phyloP scores from a whole-genome alignment of 2,113 vertebrate genomes.

The Plectropomus leopardus region DNA sequence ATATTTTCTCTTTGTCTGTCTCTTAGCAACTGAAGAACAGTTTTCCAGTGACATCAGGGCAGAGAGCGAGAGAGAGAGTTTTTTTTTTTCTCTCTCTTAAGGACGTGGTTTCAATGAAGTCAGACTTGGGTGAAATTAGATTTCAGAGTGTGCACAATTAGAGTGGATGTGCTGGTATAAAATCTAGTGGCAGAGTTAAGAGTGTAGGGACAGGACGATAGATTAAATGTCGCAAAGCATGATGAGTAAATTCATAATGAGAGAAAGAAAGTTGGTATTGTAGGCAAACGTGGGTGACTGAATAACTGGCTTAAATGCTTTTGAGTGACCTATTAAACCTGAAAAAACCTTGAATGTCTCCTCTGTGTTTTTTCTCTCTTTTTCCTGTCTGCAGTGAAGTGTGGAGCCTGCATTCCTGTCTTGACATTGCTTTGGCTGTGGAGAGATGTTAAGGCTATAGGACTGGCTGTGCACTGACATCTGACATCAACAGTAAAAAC shows the following conservation, averaged over 20 bases:
- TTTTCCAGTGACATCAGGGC: conserved; percentile 85
- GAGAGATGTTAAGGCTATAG: conserved; percentile 58
- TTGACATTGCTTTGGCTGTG: conserved; percentile 66
- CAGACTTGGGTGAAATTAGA: conserved; percentile 65
- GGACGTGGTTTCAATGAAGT: conserved; percentile 69
- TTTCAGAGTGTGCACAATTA: conserved; percentile 58
- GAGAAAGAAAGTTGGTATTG: background rate
- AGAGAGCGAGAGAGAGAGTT: conserved; percentile 56
- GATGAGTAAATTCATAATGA: conserved; percentile 10
- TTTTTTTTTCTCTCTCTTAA: conserved; percentile 47
- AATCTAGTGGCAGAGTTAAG: conserved; percentile 5
- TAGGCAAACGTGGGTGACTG: conserved; percentile 18
- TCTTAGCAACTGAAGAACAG: conserved; percentile 85
- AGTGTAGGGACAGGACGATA: background rate
- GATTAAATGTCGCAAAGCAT: conserved; percentile 34
- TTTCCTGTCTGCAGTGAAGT: conserved; percentile 49
- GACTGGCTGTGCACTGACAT: conserved; percentile 53
- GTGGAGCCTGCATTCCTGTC: conserved; percentile 70
- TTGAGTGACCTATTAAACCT: conserved; percentile 32
- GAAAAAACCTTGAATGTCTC: conserved; percentile 53
- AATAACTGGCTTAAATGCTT: conserved; percentile 16
- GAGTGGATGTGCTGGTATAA: conserved; percentile 39
- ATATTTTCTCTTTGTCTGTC: conserved; percentile 83
- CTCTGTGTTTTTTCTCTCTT: conserved; percentile 19
- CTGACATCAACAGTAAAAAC: conserved; percentile 60